Conservation (phyloP, 2,888 invertebrate species). For the Podabrus alpinus region DNA sequence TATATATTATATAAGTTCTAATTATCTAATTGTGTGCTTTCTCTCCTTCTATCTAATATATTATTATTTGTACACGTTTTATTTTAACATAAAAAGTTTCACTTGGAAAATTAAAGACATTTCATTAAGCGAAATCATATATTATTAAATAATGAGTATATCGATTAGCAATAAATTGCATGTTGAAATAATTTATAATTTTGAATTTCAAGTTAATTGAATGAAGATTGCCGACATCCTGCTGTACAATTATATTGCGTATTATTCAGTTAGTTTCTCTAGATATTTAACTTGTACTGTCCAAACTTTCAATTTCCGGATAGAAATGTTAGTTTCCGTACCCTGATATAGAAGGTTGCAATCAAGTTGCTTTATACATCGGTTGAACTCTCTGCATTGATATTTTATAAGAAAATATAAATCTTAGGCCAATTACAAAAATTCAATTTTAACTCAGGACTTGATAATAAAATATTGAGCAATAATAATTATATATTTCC, state of each 20-base stretch:
- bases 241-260: constrained; percentile 23
- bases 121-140: neutral
- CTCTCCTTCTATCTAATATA: constrained; percentile 26
- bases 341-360: constrained; percentile 15
- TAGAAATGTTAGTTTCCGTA: constrained; percentile 29
- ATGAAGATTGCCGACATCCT: constrained; percentile 18
- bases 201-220: constrained; percentile 19
- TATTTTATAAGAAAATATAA: neutral
- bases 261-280: constrained; percentile 25
- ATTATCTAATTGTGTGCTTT: constrained; percentile 39
- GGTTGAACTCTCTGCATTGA: neutral
- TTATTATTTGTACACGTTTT: neutral
- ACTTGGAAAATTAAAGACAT: neutral
- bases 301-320: constrained; percentile 32
- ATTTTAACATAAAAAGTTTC: neutral
- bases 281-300: constrained; percentile 25
- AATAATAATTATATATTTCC: too few species aligned
- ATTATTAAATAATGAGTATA: neutral
- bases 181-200: constrained; percentile 6
- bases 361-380: constrained; percentile 14
- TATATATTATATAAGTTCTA: constrained; percentile 37
- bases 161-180: neutral
- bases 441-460: neutral
- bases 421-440: neutral
- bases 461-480: too few species aligned